Conservation (phyloP, 1,140 invertebrate species). For the Pseudomyrmex gracilis region DNA sequence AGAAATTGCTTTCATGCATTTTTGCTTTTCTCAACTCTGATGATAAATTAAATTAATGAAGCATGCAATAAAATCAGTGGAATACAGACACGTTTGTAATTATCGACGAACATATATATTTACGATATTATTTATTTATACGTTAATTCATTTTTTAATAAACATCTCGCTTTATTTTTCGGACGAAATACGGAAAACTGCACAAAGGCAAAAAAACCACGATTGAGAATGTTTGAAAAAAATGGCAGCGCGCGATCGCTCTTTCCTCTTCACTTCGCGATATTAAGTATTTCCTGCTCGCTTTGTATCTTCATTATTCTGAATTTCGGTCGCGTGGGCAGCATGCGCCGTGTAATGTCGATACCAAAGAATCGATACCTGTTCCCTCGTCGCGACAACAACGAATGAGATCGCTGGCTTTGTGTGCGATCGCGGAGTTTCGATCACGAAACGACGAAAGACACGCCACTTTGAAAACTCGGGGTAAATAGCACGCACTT, state of each 20-base stretch:
- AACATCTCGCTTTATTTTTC: not conserved
- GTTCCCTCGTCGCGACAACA: conserved; percentile 59
- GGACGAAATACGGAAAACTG: not conserved
- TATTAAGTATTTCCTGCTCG: not conserved
- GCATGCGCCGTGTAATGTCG: conserved; percentile 57
- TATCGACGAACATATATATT: too few species aligned
- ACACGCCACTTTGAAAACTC: conserved; percentile 60
- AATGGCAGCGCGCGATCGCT: not conserved
- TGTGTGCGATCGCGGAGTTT: conserved; percentile 31
- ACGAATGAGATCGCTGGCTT: conserved; percentile 47
- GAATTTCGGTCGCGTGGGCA: conserved; percentile 61
- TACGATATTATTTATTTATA: not conserved
- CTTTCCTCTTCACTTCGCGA: not conserved
- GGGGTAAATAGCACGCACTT: conserved; percentile 6
- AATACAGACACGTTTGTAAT: too few species aligned
- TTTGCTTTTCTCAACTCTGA: too few species aligned
- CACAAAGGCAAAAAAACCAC: not conserved
- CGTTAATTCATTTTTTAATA: not conserved
- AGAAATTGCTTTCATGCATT: too few species aligned
- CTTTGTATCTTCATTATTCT: conserved; percentile 32
- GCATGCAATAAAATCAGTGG: too few species aligned
- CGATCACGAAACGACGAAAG: conserved; percentile 12
- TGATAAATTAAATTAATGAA: too few species aligned
- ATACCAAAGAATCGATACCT: conserved; percentile 73
- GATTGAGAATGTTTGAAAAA: not conserved